These are phyloP conservation scores for Metridium senile DNA, from an alignment of 92 coral and sea anemone genomes.

Conservation along the genomic window DNA sequence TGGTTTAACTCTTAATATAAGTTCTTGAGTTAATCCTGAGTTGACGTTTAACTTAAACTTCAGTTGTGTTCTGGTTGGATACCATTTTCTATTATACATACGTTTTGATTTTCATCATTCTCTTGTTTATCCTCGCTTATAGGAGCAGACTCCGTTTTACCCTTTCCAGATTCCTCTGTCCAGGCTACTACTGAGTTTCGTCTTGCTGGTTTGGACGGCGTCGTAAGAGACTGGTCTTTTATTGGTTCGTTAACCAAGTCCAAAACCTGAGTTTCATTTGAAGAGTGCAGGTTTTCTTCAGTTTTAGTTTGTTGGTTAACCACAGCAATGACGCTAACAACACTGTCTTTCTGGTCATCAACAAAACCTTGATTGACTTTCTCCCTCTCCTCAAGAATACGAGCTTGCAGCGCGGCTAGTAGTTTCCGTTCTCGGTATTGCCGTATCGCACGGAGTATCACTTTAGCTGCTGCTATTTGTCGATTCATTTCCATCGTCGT, in stretches of 20 bases:
- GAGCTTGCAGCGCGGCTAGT: conserved; percentile 36
- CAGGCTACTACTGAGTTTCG: neutral
- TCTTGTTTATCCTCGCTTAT: neutral
- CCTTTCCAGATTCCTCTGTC: neutral
- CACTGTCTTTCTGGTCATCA: conserved; percentile 13
- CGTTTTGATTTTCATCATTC: neutral
- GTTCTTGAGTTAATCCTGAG: too few relatives aligned
- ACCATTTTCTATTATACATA: neutral
- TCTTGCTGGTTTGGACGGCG: neutral
- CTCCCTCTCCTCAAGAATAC: conserved; percentile 1
- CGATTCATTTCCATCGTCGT: conserved; percentile 74
- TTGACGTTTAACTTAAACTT: too few relatives aligned
- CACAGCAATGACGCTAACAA: conserved; percentile 19
- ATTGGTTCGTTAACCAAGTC: neutral
- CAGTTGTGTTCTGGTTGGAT: too few relatives aligned
- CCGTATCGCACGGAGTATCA: conserved; percentile 76
- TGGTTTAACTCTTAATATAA: too few relatives aligned
- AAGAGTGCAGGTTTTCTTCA: neutral
- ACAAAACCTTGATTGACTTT: conserved; percentile 16
- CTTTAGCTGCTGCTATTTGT: conserved; percentile 67
- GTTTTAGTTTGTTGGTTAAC: neutral
- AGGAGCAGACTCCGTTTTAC: neutral
- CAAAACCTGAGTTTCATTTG: neutral
- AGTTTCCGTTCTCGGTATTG: conserved; percentile 66
- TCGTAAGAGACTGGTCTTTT: neutral